Percentiles rank a stretch among this genome's conserved stretches.
phyloP scores from a whole-genome alignment of 1,140 invertebrate species.

The Neuroterus valhalla region DNA sequence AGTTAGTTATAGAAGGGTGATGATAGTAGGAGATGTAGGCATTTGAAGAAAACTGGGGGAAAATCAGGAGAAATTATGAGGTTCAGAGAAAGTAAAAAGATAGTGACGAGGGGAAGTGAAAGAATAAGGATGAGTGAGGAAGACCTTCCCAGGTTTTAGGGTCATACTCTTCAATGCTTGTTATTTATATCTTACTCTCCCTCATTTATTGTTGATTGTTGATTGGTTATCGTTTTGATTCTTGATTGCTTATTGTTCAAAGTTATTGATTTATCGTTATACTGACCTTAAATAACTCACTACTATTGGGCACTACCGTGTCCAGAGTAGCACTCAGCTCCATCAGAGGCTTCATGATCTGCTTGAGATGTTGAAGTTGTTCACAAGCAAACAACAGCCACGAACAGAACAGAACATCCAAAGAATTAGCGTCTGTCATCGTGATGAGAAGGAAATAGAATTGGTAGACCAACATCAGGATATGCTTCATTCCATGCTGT shows the following conservation, averaged over 20 bases:
- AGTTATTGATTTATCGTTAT: slow-evolving; percentile 1
- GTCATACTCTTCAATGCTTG: too few relatives aligned
- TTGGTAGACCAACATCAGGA: slow-evolving; percentile 81
- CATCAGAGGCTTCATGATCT: slow-evolving; percentile 89
- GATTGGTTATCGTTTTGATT: too few relatives aligned
- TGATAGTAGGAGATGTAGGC: too few relatives aligned
- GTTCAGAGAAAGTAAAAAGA: too few relatives aligned
- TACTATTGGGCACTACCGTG: slow-evolving; percentile 85
- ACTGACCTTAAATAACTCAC: slow-evolving; percentile 81
- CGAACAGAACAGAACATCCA: slow-evolving; percentile 87
- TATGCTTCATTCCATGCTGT: slow-evolving; percentile 79
- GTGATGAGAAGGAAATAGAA: slow-evolving; percentile 85
- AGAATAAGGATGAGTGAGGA: too few relatives aligned
- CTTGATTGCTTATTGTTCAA: slow-evolving; percentile 6
- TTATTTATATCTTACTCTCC: too few relatives aligned
- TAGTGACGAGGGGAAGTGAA: too few relatives aligned
- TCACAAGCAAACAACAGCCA: slow-evolving; percentile 90
- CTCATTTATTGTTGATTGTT: slow-evolving; percentile 21
- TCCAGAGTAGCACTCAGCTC: slow-evolving; percentile 87
- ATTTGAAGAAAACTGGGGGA: too few relatives aligned
- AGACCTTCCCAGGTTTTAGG: too few relatives aligned
- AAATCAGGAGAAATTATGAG: too few relatives aligned
- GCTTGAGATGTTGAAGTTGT: slow-evolving; percentile 87
- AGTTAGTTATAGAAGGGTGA: too few relatives aligned
- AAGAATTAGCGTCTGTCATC: slow-evolving; percentile 82